Evolutionary conservation across 2,113 vertebrate genomes (phyloP), one percentile per base, ranked within the genome.

Genomic region (Saccopteryx bilineata): DNA sequence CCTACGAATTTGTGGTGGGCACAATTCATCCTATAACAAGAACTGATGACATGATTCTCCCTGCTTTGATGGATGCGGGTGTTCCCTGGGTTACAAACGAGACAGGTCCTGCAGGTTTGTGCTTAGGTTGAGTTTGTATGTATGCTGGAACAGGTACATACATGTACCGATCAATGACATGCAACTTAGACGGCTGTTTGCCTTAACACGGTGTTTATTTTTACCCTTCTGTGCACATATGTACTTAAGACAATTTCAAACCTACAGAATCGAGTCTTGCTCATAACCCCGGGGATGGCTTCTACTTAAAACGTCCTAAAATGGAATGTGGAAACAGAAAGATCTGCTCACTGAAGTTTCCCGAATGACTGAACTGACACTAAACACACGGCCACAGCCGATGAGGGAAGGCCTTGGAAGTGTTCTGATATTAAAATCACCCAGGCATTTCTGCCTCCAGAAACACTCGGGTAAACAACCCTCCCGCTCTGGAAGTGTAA

Each of bases 341-440:
- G 31, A 66, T 63, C 9, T 60, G 46, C 14, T 86, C 39, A 74
- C 24, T 52, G 26, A 94, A 21, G 60, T 60, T 66, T 66, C 65
- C 18, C 48, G 11, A 91, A 72, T 58, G 31, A 89, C 50, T 56
- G 83, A 78, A 86, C 18, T 4, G 60, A 14, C 28, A 66, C 18
- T 72, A 83, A 87, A 61, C 85, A 31, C 17, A 26, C 21, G 8
- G 82, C 74, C 23, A 12, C 4, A 48, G 56, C 13, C 84, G 90
- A 61, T 24, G 13, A 19, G 48, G 2, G 21, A 56, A 84, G n/a
- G 46, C 18, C 54, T 87, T 39, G 2, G 31, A 84, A 75, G 63
- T 63, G 78, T 23, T 86, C 39, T 82, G 19, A 75, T 61, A 33
- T 92, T 78, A 71, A 90, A 95, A 95, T 3, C 39, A 39, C 39